Percentiles rank a stretch among this genome's conserved stretches.
Conservation (phyloP, 92 coral and sea anemone species). For the Muricea muricata region DNA sequence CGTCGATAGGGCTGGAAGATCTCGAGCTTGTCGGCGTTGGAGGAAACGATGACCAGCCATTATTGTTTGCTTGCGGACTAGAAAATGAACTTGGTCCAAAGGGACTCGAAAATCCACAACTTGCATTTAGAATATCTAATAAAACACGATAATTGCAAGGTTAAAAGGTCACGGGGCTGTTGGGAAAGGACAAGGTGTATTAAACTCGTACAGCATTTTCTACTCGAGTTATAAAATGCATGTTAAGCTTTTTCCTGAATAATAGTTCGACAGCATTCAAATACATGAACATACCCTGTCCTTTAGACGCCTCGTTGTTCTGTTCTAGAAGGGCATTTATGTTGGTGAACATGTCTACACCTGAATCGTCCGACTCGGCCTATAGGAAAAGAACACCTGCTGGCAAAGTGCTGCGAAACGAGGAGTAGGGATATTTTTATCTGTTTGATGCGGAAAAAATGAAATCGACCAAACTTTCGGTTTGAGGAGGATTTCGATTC, state of each 20-base stretch:
- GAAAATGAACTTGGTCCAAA: constrained; percentile 26
- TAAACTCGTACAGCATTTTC: neutral
- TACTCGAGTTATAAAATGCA: neutral
- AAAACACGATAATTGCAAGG: constrained; percentile 17
- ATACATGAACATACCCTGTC: neutral
- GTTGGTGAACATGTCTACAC: constrained; percentile 39
- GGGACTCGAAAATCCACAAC: constrained; percentile 20
- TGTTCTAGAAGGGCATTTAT: constrained; percentile 39
- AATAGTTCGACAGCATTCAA: neutral
- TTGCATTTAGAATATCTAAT: constrained; percentile 14
- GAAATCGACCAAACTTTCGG: neutral
- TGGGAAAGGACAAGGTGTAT: neutral
- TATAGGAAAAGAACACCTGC: constrained; percentile 7
- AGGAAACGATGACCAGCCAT: constrained; percentile 66
- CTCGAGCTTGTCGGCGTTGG: constrained; percentile 95
- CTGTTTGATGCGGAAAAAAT: neutral
- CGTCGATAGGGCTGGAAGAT: constrained; percentile 82
- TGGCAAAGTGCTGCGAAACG: neutral
- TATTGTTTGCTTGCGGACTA: constrained; percentile 15
- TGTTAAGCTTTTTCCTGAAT: neutral
- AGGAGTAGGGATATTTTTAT: neutral
- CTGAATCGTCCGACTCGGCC: constrained; percentile 26
- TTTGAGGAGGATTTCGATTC: neutral
- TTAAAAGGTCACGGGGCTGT: constrained; percentile 39
- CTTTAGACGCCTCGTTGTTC: neutral